A percentile compares a stretch with the other conserved stretches of the same genome.
Conservation (phyloP, 2,113 vertebrate species). For the Caranx ignobilis region DNA sequence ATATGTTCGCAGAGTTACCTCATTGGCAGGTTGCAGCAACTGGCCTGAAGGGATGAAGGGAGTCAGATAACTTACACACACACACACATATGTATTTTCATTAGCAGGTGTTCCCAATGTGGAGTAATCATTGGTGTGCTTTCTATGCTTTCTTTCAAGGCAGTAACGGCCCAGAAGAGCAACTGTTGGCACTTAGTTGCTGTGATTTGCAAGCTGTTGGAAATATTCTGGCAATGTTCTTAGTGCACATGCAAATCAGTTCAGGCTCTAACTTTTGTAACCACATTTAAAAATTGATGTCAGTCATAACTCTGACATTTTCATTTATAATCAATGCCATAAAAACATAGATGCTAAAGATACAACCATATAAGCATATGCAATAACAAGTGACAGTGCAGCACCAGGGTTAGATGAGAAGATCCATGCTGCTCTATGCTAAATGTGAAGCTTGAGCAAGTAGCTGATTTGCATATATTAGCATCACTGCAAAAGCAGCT, state of each 20-base stretch:
- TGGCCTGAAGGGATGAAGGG: slow-evolving; percentile 9
- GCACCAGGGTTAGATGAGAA: neutral
- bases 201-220: slow-evolving; percentile 7
- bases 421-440: neutral
- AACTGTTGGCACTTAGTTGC: neutral
- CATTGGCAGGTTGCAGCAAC: slow-evolving; percentile 1
- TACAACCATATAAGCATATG: neutral
- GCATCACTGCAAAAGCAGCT: neutral
- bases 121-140: slow-evolving; percentile 1
- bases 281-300: neutral
- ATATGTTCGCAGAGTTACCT: slow-evolving; percentile 32
- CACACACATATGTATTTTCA: slow-evolving; percentile 8
- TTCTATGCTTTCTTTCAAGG: slow-evolving; percentile 17
- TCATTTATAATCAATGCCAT: neutral
- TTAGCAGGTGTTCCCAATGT: neutral
- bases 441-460: neutral
- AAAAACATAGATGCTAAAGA: neutral
- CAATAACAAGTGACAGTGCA: neutral
- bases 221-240: slow-evolving; percentile 9
- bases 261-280: neutral
- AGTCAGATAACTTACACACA: slow-evolving; percentile 4
- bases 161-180: slow-evolving; percentile 17
- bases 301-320: neutral
- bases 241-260: neutral
- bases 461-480: neutral